Conservation (phyloP, 1,140 invertebrate species). For the Microplitis demolitor region DNA sequence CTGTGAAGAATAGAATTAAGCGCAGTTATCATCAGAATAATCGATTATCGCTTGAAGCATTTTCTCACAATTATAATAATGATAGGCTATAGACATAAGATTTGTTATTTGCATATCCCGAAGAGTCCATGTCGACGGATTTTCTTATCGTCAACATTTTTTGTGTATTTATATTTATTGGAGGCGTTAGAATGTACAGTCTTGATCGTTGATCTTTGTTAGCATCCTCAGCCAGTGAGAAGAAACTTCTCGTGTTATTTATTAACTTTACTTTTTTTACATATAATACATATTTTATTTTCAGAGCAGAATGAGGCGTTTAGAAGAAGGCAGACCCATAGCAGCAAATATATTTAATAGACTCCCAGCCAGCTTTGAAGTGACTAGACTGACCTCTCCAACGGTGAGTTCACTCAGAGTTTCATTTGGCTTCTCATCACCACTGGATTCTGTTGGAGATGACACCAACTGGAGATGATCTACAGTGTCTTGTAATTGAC, state of each 20-base stretch:
- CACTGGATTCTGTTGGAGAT: neutral
- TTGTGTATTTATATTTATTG: neutral
- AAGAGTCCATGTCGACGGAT: neutral
- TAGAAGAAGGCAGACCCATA: slow-evolving; percentile 6
- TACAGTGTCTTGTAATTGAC: neutral
- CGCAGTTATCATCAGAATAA: neutral
- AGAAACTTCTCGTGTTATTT: slow-evolving; percentile 9
- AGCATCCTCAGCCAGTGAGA: slow-evolving; percentile 2
- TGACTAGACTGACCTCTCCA: slow-evolving; percentile 24
- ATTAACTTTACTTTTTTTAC: neutral
- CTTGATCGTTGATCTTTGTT: slow-evolving; percentile 15
- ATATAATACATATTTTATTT: neutral
- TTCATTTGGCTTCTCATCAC: neutral
- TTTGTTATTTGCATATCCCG: neutral
- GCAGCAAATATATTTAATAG: neutral
- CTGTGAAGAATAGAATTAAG: neutral
- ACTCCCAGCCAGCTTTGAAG: neutral
- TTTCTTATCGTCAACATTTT: neutral
- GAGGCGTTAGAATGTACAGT: slow-evolving; percentile 12
- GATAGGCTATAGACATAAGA: neutral
- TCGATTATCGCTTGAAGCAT: neutral
- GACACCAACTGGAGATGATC: neutral
- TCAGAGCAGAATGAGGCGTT: neutral
- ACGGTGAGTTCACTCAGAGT: neutral
- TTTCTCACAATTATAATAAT: too few species aligned